Evolutionary conservation across 2,797 vertebrate genomes (phyloP).

Genomic region (Antennarius maculatus): DNA sequence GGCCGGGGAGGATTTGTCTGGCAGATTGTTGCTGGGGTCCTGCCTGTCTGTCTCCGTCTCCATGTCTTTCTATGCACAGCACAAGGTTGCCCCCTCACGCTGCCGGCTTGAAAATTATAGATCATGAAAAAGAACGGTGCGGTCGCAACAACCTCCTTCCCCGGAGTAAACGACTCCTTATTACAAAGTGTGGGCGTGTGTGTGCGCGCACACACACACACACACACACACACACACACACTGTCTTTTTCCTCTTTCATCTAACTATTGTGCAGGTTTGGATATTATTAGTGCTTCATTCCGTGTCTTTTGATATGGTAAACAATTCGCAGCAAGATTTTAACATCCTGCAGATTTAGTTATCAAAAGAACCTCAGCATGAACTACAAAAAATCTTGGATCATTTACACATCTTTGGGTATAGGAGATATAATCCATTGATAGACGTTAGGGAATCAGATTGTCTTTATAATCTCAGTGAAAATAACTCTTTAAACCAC

Average conservation of each 20-base stretch:
- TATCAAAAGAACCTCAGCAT: constrained; percentile 31
- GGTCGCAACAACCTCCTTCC: constrained; percentile 82
- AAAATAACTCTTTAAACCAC: constrained; percentile 11
- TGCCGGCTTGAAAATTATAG: constrained; percentile 86
- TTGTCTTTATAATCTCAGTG: constrained; percentile 30
- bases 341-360: constrained; percentile 30
- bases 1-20: constrained; percentile 73
- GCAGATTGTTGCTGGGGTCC: constrained; percentile 72
- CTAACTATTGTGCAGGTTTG: constrained; percentile 55
- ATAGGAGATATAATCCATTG: constrained; percentile 34
- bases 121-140: constrained; percentile 69
- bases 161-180: constrained; percentile 67
- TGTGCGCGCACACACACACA: not conserved
- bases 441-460: constrained; percentile 31
- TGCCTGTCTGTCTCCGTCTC: constrained; percentile 37
- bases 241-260: constrained; percentile 63
- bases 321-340: constrained; percentile 49
- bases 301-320: constrained; percentile 47
- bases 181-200: constrained; percentile 47
- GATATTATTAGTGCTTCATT: constrained; percentile 49
- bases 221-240: not conserved
- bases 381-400: constrained; percentile 16
- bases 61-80: constrained; percentile 16
- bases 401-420: constrained; percentile 18
- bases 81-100: constrained; percentile 73